Evolutionary conservation across 2,888 invertebrate genomes (phyloP), one percentile per base, ranked within the genome.

Genomic region (Tenthredo mesomela): DNA sequence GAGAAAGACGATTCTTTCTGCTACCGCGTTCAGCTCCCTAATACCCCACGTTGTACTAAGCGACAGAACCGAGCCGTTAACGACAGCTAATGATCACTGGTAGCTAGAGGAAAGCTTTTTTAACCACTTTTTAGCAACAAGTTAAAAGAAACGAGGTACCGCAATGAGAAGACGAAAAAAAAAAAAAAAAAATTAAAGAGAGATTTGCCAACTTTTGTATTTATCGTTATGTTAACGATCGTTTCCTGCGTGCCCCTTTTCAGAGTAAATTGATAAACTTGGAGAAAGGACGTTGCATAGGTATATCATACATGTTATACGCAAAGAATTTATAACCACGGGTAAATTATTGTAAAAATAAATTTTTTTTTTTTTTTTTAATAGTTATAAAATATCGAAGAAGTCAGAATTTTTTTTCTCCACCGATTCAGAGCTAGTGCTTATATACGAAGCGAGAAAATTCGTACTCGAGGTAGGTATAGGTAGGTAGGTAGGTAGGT

Each of bases 71-170:
- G 21, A 40, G 61, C 61, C 58, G 61, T 80, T 80, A 80, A 80
- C 40, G 80, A 37, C 58, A 80, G 37, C 80, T 80, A 80, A 80
- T 80, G 80, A 80, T 80, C 80, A 80, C 80, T 29, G 40, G n/a
- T 5, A 12, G 43, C n/a, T 43, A 6, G 61, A 7, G 40, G 61
- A 25, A 3, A 40, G 21, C 6, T 29, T 50, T 77, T 77, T 77
- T 18, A 10, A 33, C 18, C 54, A 25, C 47, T 75, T 25, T 47
- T 21, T 12, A 21, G 10, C 78, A 10, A 29, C 12, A 33, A 54
- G 29, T 54, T 50, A 7, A 50, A 29, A 77, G 25, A 6, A 21
- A 18, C 75, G 21, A 2, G 18, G 50, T 47, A 1, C 9, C 0
- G 25, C 12, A 65, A 10, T 0, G 6, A 29, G 29, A 67, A 15